phyloP scores from a whole-genome alignment of 2,797 vertebrate genomes.

The Acanthis flammea region DNA sequence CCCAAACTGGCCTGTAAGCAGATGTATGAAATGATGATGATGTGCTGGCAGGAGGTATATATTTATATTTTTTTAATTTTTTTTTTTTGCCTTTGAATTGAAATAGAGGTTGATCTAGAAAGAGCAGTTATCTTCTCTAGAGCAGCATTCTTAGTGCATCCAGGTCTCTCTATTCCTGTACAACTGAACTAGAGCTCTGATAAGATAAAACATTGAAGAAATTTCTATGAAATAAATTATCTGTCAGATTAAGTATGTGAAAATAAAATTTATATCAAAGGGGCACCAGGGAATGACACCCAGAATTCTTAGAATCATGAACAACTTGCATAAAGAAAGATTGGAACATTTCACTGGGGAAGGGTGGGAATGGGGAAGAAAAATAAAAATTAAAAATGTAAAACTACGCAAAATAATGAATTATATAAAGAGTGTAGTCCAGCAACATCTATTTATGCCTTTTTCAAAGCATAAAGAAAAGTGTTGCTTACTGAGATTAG shows the following conservation, averaged over 20 bases:
- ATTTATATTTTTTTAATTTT: slow-evolving; percentile 47
- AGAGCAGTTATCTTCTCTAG: background rate
- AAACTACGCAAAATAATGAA: background rate
- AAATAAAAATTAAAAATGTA: background rate
- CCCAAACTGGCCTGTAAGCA: slow-evolving; percentile 82
- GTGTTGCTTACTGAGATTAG: background rate
- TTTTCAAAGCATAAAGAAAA: background rate
- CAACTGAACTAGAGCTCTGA: background rate
- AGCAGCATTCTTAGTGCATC: background rate
- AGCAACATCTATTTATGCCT: background rate
- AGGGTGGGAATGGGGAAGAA: background rate
- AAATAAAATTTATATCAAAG: background rate
- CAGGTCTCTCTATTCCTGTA: background rate
- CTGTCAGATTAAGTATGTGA: background rate
- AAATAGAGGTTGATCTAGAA: background rate
- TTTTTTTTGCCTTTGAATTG: background rate
- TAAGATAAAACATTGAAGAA: background rate
- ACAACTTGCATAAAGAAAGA: background rate
- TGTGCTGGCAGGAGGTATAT: slow-evolving; percentile 89
- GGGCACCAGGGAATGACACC: background rate
- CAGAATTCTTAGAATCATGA: background rate
- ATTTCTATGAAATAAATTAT: background rate
- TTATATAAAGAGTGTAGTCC: background rate
- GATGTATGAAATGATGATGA: slow-evolving; percentile 87
- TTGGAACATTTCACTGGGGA: background rate